A percentile compares a stretch with the other conserved stretches of the same genome.
Conservation (phyloP, 92 coral and sea anemone genomes). For the Meandrina meandrites region DNA sequence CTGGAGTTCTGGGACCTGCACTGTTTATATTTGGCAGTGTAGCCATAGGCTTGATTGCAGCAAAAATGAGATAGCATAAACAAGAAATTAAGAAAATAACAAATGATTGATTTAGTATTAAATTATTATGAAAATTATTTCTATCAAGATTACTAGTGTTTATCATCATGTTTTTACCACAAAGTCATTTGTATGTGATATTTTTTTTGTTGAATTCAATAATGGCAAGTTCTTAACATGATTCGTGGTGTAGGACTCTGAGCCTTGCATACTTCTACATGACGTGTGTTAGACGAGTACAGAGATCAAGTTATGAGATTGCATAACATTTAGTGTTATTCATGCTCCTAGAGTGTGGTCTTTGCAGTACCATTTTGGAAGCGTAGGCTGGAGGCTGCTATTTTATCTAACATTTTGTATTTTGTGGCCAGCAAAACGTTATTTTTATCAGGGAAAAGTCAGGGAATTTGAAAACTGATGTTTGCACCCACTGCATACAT, state of each 20-base stretch:
- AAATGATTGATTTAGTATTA: slow-evolving; percentile 14
- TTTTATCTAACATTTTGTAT: too few species aligned
- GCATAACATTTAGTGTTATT: too few species aligned
- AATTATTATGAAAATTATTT: slow-evolving; percentile 9
- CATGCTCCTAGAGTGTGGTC: too few species aligned
- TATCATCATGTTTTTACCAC: background rate
- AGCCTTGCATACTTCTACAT: background rate
- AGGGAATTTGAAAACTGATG: too few species aligned
- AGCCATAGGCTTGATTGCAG: slow-evolving; percentile 66
- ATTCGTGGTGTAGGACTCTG: background rate
- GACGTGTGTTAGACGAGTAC: background rate
- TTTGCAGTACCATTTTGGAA: too few species aligned
- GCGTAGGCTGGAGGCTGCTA: too few species aligned
- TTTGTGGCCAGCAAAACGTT: too few species aligned
- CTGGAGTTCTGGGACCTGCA: slow-evolving; percentile 71
- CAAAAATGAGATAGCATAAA: slow-evolving; percentile 61
- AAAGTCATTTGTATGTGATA: background rate
- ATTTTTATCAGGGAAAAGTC: too few species aligned
- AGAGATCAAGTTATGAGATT: background rate
- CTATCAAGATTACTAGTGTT: background rate
- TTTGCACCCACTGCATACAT: too few species aligned
- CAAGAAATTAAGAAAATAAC: background rate
- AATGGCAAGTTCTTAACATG: background rate
- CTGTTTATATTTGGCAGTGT: slow-evolving; percentile 69
- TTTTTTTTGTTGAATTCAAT: background rate